These are phyloP conservation scores for Gila robusta DNA, from an alignment of 2,797 vertebrate genomes.

Conservation along the genomic window DNA sequence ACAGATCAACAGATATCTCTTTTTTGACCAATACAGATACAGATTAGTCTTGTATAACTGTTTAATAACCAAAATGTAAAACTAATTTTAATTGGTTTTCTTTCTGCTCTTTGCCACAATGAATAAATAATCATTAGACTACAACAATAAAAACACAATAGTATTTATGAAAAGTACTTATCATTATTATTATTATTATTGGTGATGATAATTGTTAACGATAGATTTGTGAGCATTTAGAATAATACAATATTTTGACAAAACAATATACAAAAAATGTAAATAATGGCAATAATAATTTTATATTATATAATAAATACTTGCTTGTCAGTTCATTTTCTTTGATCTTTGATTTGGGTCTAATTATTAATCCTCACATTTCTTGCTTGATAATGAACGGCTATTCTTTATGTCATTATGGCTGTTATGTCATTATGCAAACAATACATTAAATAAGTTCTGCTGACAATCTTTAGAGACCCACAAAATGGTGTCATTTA, in stretches of 20 bases:
- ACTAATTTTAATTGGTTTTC: not conserved
- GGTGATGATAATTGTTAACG: not conserved
- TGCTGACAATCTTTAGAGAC: no score
- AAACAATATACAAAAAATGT: not conserved
- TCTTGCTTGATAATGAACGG: not conserved
- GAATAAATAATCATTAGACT: not conserved
- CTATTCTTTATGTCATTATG: not conserved
- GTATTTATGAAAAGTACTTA: not conserved
- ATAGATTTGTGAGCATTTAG: not conserved
- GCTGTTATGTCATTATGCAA: not conserved
- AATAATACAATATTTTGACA: not conserved
- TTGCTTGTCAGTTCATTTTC: not conserved
- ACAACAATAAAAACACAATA: not conserved
- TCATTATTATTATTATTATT: not conserved
- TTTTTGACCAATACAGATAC: not conserved
- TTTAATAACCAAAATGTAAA: not conserved
- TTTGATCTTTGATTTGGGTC: not conserved
- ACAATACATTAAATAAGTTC: not conserved
- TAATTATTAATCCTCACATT: not conserved
- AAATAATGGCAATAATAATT: not conserved
- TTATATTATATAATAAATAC: not conserved
- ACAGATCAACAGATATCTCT: not conserved
- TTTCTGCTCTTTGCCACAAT: not conserved
- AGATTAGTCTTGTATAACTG: not conserved
- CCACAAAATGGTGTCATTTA: not conserved